These are phyloP conservation scores for Tricholaema leucomelas DNA, from an alignment of 2,113 vertebrate genomes.

Conservation along the genomic window DNA sequence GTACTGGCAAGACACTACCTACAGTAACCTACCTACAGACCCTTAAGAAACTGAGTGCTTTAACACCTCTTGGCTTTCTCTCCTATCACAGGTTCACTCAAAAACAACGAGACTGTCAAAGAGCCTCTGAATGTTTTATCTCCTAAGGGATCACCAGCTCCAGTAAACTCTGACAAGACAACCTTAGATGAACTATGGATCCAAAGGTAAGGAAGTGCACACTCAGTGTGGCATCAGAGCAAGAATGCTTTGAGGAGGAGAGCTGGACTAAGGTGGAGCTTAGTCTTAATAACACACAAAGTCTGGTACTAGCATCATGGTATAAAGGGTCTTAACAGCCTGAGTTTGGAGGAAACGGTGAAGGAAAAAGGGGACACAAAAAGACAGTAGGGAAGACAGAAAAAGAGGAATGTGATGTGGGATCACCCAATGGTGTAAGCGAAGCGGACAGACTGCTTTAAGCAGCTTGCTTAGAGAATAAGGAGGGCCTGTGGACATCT, in stretches of 20 bases:
- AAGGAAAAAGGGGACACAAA: neutral
- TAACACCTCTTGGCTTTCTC: slow-evolving; percentile 23
- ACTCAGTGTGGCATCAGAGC: neutral
- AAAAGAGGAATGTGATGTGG: neutral
- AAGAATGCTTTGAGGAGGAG: neutral
- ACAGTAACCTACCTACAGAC: neutral
- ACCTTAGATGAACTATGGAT: neutral
- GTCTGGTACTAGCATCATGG: rapidly evolving
- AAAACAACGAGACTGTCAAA: slow-evolving; percentile 9
- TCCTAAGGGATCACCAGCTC: neutral
- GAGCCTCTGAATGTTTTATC: slow-evolving; percentile 12
- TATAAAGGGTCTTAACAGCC: neutral
- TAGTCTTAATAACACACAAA: neutral
- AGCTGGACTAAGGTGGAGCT: neutral
- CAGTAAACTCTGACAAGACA: neutral
- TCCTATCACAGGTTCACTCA: slow-evolving; percentile 49
- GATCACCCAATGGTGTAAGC: neutral
- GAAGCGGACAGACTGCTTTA: neutral
- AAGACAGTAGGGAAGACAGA: neutral
- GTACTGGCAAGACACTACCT: neutral
- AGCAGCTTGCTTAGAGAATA: neutral
- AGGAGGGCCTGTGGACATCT: neutral
- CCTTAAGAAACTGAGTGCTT: neutral
- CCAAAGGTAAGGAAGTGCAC: slow-evolving; percentile 15
- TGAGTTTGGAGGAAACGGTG: neutral